These are phyloP conservation scores for Popillia japonica DNA, from an alignment of 1,140 invertebrate species.

Conservation along the genomic window DNA sequence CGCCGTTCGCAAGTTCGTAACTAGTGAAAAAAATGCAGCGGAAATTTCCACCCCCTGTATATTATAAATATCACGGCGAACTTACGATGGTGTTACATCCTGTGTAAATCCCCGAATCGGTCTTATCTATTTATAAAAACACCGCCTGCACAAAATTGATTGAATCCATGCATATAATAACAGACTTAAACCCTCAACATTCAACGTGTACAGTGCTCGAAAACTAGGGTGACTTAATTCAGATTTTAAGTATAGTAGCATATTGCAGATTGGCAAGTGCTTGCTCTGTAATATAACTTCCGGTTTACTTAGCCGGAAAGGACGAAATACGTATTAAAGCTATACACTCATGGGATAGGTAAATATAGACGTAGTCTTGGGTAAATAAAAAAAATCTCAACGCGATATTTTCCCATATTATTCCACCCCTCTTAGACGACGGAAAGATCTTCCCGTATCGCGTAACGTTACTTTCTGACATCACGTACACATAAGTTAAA, in stretches of 20 bases:
- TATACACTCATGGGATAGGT: constrained; percentile 18
- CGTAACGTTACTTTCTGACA: too few species aligned
- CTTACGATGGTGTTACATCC: background rate
- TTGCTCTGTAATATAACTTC: background rate
- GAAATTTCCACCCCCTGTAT: background rate
- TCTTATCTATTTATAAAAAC: constrained; percentile 1
- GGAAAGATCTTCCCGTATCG: too few species aligned
- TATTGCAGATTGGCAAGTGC: background rate
- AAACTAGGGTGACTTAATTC: background rate
- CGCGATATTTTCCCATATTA: constrained; percentile 20
- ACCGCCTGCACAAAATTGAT: background rate
- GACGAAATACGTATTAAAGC: constrained; percentile 14
- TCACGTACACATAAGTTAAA: background rate
- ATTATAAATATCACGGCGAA: background rate
- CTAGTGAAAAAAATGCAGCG: background rate
- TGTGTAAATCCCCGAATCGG: background rate
- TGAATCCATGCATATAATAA: constrained; percentile 6
- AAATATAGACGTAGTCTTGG: constrained; percentile 8
- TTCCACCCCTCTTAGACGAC: background rate
- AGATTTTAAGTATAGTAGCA: background rate
- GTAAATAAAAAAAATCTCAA: constrained; percentile 18
- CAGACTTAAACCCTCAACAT: background rate
- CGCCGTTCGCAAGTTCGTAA: background rate
- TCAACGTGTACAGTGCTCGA: background rate
- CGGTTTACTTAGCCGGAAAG: constrained; percentile 16